phyloP scores from a whole-genome alignment of 2,797 vertebrate genomes.

The Vireo griseus region DNA sequence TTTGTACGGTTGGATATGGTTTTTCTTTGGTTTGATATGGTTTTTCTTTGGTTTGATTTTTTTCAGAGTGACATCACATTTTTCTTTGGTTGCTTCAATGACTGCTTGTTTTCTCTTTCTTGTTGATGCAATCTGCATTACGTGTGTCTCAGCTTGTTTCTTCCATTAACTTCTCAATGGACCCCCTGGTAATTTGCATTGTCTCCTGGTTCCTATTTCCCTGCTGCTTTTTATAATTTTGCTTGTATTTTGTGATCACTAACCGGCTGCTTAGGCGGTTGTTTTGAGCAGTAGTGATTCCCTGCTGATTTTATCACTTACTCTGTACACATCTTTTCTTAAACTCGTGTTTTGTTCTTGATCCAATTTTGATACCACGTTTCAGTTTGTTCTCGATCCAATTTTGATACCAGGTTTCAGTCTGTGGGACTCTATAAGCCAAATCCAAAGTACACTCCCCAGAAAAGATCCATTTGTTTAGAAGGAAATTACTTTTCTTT shows the following conservation, averaged over 20 bases:
- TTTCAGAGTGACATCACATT: background rate
- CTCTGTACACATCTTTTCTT: slow-evolving; percentile 55
- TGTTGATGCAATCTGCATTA: slow-evolving; percentile 1
- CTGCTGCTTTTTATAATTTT: slow-evolving; percentile 43
- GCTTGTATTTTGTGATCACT: slow-evolving; percentile 49
- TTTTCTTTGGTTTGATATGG: background rate
- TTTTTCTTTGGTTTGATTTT: background rate
- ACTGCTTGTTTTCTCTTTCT: slow-evolving; percentile 5
- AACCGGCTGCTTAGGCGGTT: slow-evolving; percentile 28
- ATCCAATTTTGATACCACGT: slow-evolving; percentile 17
- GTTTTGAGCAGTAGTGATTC: slow-evolving; percentile 37
- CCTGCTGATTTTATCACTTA: slow-evolving; percentile 66
- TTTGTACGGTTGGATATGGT: background rate
- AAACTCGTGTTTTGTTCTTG: slow-evolving; percentile 55
- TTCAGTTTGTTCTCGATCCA: slow-evolving; percentile 30
- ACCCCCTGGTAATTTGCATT: slow-evolving; percentile 12
- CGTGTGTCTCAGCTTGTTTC: slow-evolving; percentile 41
- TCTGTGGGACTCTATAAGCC: background rate
- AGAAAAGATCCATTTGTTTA: background rate
- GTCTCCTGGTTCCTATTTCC: slow-evolving; percentile 44
- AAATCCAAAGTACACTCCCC: background rate
- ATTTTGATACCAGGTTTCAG: slow-evolving; percentile 26
- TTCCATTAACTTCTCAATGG: slow-evolving; percentile 70
- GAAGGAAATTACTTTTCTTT: background rate
- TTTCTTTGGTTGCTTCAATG: background rate